Percentiles rank a stretch among this genome's conserved stretches.
These are phyloP conservation scores for Notiomystis cincta DNA, from an alignment of 2,113 vertebrate genomes.

Conservation along the genomic window DNA sequence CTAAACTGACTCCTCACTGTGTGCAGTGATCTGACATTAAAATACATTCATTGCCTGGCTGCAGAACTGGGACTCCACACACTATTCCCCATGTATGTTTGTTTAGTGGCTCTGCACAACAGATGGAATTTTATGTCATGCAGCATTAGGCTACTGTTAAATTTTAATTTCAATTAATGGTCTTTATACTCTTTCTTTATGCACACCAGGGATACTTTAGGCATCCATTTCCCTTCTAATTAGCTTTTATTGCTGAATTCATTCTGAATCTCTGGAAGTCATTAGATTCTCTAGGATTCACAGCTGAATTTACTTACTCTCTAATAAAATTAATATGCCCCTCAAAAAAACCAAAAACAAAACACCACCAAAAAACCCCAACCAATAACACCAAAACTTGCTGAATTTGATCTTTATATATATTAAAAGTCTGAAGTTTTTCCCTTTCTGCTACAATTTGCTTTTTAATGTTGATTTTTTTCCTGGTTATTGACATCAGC, in stretches of 20 bases:
- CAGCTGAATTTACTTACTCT: conserved; percentile 68
- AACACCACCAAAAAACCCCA: too few species aligned
- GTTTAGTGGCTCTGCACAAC: conserved; percentile 64
- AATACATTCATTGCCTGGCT: conserved; percentile 15
- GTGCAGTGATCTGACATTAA: conserved; percentile 6
- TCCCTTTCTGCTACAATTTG: not conserved
- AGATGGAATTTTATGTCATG: conserved; percentile 77
- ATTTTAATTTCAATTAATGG: conserved; percentile 83
- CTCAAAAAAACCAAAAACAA: not conserved
- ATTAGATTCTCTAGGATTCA: conserved; percentile 72
- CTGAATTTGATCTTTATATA: not conserved
- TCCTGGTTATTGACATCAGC: not conserved
- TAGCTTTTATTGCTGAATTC: conserved; percentile 77
- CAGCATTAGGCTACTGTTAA: conserved; percentile 74
- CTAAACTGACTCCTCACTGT: not conserved
- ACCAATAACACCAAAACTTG: too few species aligned
- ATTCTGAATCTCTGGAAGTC: conserved; percentile 76
- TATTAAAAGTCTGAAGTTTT: not conserved
- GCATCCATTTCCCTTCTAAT: conserved; percentile 78
- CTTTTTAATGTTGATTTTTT: not conserved
- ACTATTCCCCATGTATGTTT: conserved; percentile 51
- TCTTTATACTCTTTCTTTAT: conserved; percentile 72
- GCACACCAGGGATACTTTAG: conserved; percentile 72
- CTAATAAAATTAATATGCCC: conserved; percentile 67
- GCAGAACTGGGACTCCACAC: conserved; percentile 22